Evolutionary conservation across 2,888 invertebrate species (phyloP), one percentile per base, ranked within the genome.

Genomic region (Baronia brevicornis): DNA sequence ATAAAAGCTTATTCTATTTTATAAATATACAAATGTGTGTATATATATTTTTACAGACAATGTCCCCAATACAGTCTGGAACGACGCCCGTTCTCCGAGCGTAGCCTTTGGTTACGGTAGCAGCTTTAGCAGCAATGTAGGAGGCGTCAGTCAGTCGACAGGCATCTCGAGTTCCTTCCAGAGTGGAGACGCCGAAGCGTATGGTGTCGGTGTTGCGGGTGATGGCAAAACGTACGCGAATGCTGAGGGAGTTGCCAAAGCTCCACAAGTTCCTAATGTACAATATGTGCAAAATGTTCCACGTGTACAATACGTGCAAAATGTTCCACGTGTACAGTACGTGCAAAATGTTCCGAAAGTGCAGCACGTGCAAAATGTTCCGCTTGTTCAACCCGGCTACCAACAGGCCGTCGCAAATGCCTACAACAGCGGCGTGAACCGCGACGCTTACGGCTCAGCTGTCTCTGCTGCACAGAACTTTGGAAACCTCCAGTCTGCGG

Each of bases 91-190:
- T 13, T 56, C 69, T 1, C 82, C 82, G 1, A 67, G 58, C 40
- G 43, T 80, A 18, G 69, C 79, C 1, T 80, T 70, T 41, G 78
- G 75, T 1, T 75, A 66, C 30, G 82, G 82, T 25, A 73, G 69
- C 32, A 80, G 79, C 4, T 73, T 79, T 46, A 68, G 69, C 50
- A 74, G 68, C 54, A 72, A 77, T 52, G 68, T 82, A 36, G 80
- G 71, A 0, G 82, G 82, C 17, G 65, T 82, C 41, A 60, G 63
- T 7, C 77, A 80, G 34, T 69, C 80, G 5, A 57, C 61, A 10
- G 65, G 78, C 27, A 61, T 73, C 29, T 74, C 79, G 1, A 44
- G 61, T 8, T 57, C 79, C 18, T 73, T 70, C 63, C 59, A 61
- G 31, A 63, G 54, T 28, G 80, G 75, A 3, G 64, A 65, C 5